phyloP scores from a whole-genome alignment of 1,140 invertebrate species.

The Trypoxylus dichotomus region DNA sequence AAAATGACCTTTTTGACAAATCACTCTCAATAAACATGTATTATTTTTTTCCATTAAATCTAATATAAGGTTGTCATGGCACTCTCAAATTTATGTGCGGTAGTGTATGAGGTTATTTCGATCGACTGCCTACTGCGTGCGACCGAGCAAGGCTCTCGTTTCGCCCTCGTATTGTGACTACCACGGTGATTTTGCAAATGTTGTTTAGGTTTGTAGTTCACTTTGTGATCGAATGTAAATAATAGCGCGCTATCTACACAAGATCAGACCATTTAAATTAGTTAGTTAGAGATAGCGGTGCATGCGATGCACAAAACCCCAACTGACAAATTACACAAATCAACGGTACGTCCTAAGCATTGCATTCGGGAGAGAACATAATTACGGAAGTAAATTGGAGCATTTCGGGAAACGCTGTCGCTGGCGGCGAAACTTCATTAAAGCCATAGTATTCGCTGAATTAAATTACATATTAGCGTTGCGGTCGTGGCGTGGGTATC shows the following conservation, averaged over 20 bases:
- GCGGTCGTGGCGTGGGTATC: too few species aligned
- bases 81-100: too few species aligned
- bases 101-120: too few species aligned
- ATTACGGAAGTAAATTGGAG: conserved; percentile 7
- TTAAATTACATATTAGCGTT: neutral
- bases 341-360: neutral
- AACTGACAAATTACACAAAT: conserved; percentile 1
- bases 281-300: neutral
- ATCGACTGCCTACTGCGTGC: too few species aligned
- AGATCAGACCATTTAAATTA: conserved; percentile 2
- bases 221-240: conserved; percentile 4
- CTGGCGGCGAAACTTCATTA: neutral
- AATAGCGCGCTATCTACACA: neutral
- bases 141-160: too few species aligned
- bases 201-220: neutral
- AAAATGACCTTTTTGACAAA: too few species aligned
- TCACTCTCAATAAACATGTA: too few species aligned
- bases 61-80: too few species aligned
- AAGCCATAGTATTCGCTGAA: neutral
- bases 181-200: too few species aligned
- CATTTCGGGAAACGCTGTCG: neutral
- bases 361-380: neutral
- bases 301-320: neutral
- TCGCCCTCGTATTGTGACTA: too few species aligned
- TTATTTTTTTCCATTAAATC: too few species aligned